phyloP scores from a whole-genome alignment of 2,113 vertebrate genomes.

The Lophura nycthemera region DNA sequence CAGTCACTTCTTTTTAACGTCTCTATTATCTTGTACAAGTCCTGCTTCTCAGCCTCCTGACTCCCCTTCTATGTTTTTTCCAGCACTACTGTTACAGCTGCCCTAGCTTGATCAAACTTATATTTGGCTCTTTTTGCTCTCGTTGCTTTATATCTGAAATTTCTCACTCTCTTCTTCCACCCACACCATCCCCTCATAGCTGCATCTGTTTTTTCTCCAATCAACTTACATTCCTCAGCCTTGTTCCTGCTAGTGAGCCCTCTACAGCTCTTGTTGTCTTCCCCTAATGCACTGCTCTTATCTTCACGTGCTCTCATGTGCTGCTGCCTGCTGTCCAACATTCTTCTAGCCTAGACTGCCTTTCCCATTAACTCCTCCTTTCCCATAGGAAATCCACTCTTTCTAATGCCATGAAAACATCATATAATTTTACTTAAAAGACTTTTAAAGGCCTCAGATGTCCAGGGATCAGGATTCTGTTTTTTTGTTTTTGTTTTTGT shows the following conservation, averaged over 20 bases:
- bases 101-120: neutral
- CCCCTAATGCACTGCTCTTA: slow-evolving; percentile 24
- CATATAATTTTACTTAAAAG: neutral
- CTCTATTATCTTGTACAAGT: neutral
- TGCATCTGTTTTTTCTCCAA: neutral
- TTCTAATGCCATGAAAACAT: neutral
- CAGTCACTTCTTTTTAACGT: neutral
- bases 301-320: slow-evolving; percentile 1
- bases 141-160: neutral
- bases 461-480: accelerated
- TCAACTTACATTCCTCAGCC: neutral
- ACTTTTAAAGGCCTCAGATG: neutral
- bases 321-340: neutral
- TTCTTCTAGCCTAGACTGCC: neutral
- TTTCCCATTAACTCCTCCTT: slow-evolving; percentile 49
- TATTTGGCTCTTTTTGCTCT: neutral
- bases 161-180: neutral
- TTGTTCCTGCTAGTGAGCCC: neutral
- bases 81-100: neutral
- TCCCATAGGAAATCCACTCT: neutral
- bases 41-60: neutral
- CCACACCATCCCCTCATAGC: neutral
- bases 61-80: neutral
- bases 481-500: neutral
- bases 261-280: neutral